phyloP scores from a whole-genome alignment of 2,113 vertebrate genomes.

The Sylvietta virens region DNA sequence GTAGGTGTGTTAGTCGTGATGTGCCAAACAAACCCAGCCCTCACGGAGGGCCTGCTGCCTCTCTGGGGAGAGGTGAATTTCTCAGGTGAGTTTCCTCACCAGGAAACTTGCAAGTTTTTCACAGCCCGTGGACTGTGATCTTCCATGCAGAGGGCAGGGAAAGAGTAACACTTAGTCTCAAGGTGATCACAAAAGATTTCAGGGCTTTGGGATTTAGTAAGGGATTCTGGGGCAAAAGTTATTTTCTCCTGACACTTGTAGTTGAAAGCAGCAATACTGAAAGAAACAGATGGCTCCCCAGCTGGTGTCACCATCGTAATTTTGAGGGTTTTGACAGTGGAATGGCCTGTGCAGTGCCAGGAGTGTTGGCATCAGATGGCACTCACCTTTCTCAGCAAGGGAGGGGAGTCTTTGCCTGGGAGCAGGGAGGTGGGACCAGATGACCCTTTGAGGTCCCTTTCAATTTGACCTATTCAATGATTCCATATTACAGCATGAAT shows the following conservation, averaged over 20 bases:
- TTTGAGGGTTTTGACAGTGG: not conserved
- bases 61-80: not conserved
- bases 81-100: not conserved
- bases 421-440: not conserved
- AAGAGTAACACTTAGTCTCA: not conserved
- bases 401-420: not conserved
- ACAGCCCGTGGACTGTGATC: rapidly evolving
- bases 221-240: not conserved
- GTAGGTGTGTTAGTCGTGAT: too few relatives aligned
- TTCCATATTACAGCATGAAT: not conserved
- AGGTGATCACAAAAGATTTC: not conserved
- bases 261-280: not conserved
- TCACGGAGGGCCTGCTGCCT: not conserved
- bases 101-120: not conserved
- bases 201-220: not conserved
- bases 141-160: not conserved
- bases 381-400: not conserved
- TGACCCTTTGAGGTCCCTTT: not conserved
- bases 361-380: not conserved
- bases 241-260: not conserved
- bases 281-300: not conserved
- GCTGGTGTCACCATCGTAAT: not conserved
- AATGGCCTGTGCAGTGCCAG: not conserved
- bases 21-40: not conserved
- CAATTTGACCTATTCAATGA: not conserved